Percentiles rank a stretch among this genome's conserved stretches.
These are phyloP conservation scores for Subanguina moxae DNA, from an alignment of 1,140 invertebrate species.

Conservation along the genomic window DNA sequence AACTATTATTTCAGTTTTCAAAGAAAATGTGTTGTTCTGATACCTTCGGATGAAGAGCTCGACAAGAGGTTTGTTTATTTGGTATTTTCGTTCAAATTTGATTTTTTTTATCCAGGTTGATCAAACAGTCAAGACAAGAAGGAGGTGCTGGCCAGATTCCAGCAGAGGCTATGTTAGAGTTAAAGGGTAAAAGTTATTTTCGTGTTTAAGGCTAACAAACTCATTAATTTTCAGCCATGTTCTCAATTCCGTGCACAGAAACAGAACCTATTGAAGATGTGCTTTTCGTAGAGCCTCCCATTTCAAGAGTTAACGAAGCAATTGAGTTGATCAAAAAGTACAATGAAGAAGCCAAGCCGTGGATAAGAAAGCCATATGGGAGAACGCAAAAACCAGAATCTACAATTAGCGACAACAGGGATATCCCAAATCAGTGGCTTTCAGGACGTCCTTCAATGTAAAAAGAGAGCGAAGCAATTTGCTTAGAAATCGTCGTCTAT, in stretches of 20 bases:
- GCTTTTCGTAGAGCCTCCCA: constrained; percentile 49
- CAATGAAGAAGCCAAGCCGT: constrained; percentile 53
- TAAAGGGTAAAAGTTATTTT: constrained; percentile 53
- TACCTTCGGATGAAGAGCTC: constrained; percentile 46
- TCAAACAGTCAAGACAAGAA: constrained; percentile 35
- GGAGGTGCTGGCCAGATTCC: constrained; percentile 37
- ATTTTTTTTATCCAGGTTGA: constrained; percentile 9
- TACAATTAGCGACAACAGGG: constrained; percentile 27
- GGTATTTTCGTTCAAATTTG: too few species aligned
- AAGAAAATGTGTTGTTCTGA: constrained; percentile 53
- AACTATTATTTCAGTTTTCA: constrained; percentile 29
- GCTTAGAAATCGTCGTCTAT: too few species aligned
- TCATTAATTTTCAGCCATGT: constrained; percentile 38
- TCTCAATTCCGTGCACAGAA: constrained; percentile 48
- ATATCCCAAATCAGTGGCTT: constrained; percentile 18
- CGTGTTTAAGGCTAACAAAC: too few species aligned
- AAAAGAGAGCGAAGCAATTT: not conserved
- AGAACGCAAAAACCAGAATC: constrained; percentile 22
- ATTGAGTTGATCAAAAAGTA: constrained; percentile 45
- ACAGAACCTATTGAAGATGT: constrained; percentile 51
- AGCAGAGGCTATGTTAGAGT: constrained; percentile 52
- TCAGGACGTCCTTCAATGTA: constrained; percentile 1
- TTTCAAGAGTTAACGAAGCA: constrained; percentile 45
- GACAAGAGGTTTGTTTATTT: constrained; percentile 20
- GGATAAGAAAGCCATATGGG: constrained; percentile 38